Percentiles rank a stretch among this genome's conserved stretches.
These are phyloP conservation scores for Dromococcyx pavoninus DNA, from an alignment of 2,797 vertebrate genomes.

Conservation along the genomic window DNA sequence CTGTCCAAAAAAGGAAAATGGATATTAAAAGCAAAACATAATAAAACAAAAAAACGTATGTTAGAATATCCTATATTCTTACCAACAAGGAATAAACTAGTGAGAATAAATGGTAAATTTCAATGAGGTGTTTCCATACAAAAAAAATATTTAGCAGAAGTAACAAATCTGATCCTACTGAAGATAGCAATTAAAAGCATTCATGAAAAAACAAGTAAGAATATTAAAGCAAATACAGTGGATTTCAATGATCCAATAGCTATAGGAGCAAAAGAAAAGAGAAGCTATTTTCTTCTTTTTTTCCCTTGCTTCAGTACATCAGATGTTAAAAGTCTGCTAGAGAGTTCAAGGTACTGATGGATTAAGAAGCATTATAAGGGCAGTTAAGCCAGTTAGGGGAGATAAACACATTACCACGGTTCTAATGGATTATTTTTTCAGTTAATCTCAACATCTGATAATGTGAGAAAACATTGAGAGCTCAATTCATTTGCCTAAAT, in stretches of 20 bases:
- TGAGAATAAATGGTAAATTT: neutral
- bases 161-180: neutral
- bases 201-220: neutral
- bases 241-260: neutral
- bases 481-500: neutral
- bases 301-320: neutral
- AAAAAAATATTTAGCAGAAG: neutral
- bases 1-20: neutral
- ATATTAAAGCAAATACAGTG: neutral
- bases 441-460: neutral
- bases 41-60: fast-evolving
- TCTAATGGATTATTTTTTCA: neutral
- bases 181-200: fast-evolving
- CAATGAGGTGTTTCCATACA: neutral
- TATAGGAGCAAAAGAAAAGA: neutral
- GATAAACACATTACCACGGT: neutral
- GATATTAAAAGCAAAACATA: neutral
- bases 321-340: neutral
- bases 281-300: neutral
- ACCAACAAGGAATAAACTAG: neutral
- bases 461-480: fast-evolving
- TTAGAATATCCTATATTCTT: neutral
- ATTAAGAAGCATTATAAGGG: neutral
- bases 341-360: neutral
- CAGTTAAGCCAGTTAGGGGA: neutral